Evolutionary conservation across 1,140 invertebrate genomes (phyloP).

Genomic region (Aphis craccivora): DNA sequence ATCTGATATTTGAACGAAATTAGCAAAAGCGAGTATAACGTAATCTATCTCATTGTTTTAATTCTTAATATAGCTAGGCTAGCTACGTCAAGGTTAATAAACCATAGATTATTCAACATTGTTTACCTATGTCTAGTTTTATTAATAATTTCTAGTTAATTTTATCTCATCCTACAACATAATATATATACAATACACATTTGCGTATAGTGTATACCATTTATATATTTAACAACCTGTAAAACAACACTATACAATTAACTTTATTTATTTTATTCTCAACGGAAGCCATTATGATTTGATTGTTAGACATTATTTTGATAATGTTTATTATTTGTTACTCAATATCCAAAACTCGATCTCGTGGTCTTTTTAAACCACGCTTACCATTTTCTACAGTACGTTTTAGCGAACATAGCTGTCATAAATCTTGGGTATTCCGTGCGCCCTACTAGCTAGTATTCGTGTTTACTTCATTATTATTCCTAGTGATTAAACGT

Average conservation of each 20-base stretch:
- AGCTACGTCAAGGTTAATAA: background rate
- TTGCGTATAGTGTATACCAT: background rate
- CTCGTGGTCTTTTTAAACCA: background rate
- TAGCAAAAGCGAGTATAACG: background rate
- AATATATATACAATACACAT: background rate
- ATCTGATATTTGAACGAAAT: background rate
- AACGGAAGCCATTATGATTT: background rate
- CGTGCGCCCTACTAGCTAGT: background rate
- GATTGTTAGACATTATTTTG: background rate
- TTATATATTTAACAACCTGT: background rate
- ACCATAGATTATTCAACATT: constrained; percentile 4
- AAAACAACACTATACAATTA: background rate
- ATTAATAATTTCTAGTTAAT: background rate
- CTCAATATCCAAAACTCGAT: background rate
- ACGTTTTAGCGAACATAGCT: background rate
- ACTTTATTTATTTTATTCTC: background rate
- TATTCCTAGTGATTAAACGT: constrained; percentile 54
- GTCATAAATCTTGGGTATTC: constrained; percentile 21
- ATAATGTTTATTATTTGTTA: background rate
- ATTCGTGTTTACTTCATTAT: constrained; percentile 45
- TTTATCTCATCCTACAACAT: background rate
- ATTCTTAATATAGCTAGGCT: background rate
- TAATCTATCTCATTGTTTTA: background rate
- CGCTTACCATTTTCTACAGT: background rate
- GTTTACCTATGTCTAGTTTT: background rate